A percentile compares a stretch with the other conserved stretches of the same genome.
phyloP scores from a whole-genome alignment of 1,140 invertebrate species.

The Trypoxylus dichotomus region DNA sequence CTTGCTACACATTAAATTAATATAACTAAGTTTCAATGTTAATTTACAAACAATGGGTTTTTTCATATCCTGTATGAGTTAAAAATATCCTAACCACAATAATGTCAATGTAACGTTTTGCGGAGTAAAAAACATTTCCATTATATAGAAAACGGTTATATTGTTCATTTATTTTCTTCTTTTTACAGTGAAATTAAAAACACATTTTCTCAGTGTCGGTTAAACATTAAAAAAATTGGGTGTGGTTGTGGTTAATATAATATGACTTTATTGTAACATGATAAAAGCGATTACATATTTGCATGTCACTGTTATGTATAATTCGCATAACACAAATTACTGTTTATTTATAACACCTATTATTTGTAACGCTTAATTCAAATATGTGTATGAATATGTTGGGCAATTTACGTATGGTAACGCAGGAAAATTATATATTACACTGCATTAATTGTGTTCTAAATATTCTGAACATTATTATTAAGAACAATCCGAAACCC shows the following conservation, averaged over 20 bases:
- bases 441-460: constrained; percentile 11
- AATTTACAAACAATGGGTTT: too few relatives aligned
- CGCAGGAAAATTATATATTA: background rate
- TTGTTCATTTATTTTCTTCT: background rate
- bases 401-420: background rate
- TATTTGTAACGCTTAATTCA: background rate
- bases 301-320: background rate
- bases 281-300: background rate
- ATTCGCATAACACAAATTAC: background rate
- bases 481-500: background rate
- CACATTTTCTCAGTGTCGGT: background rate
- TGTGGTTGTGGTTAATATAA: background rate
- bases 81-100: background rate
- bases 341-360: background rate
- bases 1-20: too few relatives aligned
- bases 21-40: too few relatives aligned
- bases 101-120: background rate
- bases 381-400: background rate
- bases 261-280: background rate
- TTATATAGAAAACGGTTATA: background rate
- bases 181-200: background rate
- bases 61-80: background rate
- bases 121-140: background rate
- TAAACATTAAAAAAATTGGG: background rate
- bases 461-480: background rate